Evolutionary conservation across 2,888 invertebrate genomes (phyloP).

Genomic region (Apamea anceps): DNA sequence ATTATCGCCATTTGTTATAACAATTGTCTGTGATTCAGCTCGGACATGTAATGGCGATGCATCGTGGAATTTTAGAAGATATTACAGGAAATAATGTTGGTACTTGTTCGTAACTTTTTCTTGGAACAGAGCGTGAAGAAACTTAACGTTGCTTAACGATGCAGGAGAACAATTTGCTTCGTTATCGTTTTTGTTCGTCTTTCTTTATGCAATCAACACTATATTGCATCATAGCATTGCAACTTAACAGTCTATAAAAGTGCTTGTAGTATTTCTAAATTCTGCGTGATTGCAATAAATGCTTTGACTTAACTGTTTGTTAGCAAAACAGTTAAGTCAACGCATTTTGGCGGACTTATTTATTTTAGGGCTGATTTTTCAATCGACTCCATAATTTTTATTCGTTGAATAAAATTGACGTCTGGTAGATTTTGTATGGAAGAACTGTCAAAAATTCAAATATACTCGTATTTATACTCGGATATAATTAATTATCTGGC

Average conservation of each 20-base stretch:
- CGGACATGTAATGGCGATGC: not conserved
- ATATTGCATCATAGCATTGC: no score
- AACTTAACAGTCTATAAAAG: not conserved
- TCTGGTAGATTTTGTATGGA: no score
- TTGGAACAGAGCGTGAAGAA: not conserved
- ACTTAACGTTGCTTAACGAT: not conserved
- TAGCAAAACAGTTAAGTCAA: no score
- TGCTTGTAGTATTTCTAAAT: not conserved
- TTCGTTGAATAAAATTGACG: no score
- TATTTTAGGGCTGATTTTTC: no score
- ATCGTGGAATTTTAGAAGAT: constrained; percentile 3
- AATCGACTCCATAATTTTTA: no score
- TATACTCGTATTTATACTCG: no score
- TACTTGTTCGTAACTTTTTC: not conserved
- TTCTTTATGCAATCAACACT: not conserved
- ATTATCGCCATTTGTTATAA: constrained; percentile 47
- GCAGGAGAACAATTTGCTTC: not conserved
- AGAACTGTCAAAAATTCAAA: no score
- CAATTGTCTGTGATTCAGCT: constrained; percentile 14
- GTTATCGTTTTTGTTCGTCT: not conserved
- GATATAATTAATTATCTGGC: no score
- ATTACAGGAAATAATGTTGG: constrained; percentile 4
- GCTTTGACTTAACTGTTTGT: not conserved
- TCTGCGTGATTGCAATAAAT: not conserved
- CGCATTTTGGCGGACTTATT: not conserved